A percentile compares a stretch with the other conserved stretches of the same genome.
These are phyloP conservation scores for Lonchura striata DNA, from an alignment of 2,113 vertebrate genomes.

Conservation along the genomic window DNA sequence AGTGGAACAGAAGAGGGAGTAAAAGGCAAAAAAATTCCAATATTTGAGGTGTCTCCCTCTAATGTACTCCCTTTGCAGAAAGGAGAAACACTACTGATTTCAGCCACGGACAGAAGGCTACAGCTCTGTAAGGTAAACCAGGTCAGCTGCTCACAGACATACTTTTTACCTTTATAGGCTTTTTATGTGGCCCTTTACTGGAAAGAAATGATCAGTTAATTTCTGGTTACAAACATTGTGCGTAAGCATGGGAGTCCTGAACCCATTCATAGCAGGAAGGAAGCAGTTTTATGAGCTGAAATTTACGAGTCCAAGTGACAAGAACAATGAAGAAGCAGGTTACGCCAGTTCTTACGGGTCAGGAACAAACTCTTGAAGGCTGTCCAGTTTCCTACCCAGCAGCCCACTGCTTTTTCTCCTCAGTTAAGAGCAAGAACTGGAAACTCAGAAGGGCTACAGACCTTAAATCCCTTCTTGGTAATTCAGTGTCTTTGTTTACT, in stretches of 20 bases:
- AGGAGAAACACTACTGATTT: not conserved
- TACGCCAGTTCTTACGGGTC: not conserved
- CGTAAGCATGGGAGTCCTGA: not conserved
- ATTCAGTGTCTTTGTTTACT: not conserved
- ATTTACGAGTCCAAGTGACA: not conserved
- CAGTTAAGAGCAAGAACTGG: not conserved
- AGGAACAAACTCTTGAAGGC: not conserved
- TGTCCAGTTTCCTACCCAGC: not conserved
- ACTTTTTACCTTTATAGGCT: not conserved
- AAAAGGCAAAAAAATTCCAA: not conserved
- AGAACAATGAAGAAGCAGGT: not conserved
- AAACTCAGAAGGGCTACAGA: not conserved
- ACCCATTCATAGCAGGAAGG: not conserved
- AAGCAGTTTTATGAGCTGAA: constrained; percentile 13
- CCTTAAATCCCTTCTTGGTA: not conserved
- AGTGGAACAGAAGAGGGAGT: not conserved
- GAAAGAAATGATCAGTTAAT: not conserved
- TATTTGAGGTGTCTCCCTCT: not conserved
- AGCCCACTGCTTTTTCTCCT: not conserved
- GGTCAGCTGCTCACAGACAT: not conserved
- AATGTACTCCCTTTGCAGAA: not conserved
- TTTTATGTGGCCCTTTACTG: not conserved
- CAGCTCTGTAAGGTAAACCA: not conserved
- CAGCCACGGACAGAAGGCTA: not conserved
- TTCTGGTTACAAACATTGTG: not conserved